phyloP scores from a whole-genome alignment of 2,113 vertebrate genomes.

The Todiramphus chloris region DNA sequence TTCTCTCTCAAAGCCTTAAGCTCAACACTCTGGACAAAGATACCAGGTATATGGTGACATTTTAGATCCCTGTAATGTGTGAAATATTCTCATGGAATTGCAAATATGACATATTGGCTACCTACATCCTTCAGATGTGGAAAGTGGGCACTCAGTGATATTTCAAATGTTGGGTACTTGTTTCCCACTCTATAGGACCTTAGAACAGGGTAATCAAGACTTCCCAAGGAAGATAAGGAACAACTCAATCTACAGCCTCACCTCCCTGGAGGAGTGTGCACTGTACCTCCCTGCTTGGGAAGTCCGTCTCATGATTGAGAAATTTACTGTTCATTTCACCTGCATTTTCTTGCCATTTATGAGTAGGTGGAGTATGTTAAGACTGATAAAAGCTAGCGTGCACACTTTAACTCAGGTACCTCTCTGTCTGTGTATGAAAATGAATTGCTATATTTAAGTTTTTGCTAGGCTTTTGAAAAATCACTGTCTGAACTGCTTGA shows the following conservation, averaged over 20 bases:
- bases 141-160: not conserved
- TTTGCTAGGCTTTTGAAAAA: not conserved
- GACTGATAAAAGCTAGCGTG: not conserved
- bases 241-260: not conserved
- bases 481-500: not conserved
- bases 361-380: not conserved
- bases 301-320: not conserved
- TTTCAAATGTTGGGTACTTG: not conserved
- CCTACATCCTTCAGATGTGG: not conserved
- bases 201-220: not conserved
- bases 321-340: not conserved
- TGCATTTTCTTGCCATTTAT: not conserved
- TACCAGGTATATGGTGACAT: not conserved
- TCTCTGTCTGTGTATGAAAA: not conserved
- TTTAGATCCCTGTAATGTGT: not conserved
- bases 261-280: fast-evolving
- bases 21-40: not conserved
- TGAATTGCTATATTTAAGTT: not conserved
- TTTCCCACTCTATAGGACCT: not conserved
- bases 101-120: not conserved
- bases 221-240: not conserved
- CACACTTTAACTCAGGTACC: not conserved
- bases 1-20: not conserved
- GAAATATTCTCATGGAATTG: not conserved
- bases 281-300: not conserved